Base-by-base conservation (phyloP, 2,113 vertebrate genomes). In the Halichoeres trimaculatus region DNA sequence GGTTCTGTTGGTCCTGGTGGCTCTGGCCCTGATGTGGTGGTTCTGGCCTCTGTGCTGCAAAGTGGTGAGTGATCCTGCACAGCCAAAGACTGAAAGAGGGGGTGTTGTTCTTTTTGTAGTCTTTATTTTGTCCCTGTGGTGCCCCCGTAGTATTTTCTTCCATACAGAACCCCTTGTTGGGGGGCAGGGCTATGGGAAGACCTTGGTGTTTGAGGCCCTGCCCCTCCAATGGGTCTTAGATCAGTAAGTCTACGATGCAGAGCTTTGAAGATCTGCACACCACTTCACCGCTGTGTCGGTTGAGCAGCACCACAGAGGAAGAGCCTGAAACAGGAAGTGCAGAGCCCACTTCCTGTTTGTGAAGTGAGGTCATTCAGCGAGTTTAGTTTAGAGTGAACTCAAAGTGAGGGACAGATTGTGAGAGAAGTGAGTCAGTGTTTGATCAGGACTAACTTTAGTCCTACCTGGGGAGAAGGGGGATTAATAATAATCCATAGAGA, bases 1-100 rank as follows among this genome's bases (percentile, higher is more conserved):
- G 26, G 94, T 97, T 62, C 90, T 98, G 34, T 12, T 99, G 8
- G 20, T 94, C 4, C 85, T 99, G 0, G 8, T 90, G 48, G 96
- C 90, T 0, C 70, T 97, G 0, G 95, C 81, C 20, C 91, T 98
- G 60, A 93, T 98, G 83, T 99, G 98, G 98, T 99, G 98, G 98
- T 98, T 97, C 91, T 99, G 94, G 94, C 98, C 98, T 20, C 96
- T 99, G 35, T 99, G 96, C 93, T 99, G 98, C 94, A 99, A 93
- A 87, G 89, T 99, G 95, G 98, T 99, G 81, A 97, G 96, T 96
- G 74, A 36, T 66, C 5, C 23, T 10, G 36, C 30, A 34, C 5
- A 54, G 30, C 50, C 56, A 0, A 10, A 17, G 5, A 45, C 43
- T 19, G 3, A 30, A 30, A 30, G 30, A 30, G 30, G 30, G 30